Conservation (phyloP, 2,888 invertebrate species). For the Agrotis ipsilon region DNA sequence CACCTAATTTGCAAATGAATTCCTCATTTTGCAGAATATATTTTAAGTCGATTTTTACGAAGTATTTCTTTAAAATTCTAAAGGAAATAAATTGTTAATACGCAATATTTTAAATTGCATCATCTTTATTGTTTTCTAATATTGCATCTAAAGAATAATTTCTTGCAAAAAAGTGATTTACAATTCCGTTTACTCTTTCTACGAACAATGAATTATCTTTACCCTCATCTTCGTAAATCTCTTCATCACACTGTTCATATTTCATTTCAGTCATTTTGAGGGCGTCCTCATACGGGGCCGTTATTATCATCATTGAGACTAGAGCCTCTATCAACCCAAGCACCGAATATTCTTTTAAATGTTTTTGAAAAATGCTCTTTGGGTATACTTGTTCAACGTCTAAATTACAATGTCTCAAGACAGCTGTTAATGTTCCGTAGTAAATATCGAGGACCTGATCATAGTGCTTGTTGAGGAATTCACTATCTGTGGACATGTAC, state of each 20-base stretch:
- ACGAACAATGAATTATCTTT: constrained; percentile 72
- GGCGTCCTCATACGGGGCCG: constrained; percentile 79
- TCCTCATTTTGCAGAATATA: constrained; percentile 22
- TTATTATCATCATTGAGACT: constrained; percentile 85
- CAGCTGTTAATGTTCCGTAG: constrained; percentile 79
- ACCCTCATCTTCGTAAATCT: constrained; percentile 67
- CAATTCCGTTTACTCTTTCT: constrained; percentile 81
- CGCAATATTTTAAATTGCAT: neutral
- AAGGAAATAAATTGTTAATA: constrained; percentile 5
- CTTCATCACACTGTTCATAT: constrained; percentile 72
- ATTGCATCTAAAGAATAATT: constrained; percentile 76
- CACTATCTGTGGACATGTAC: constrained; percentile 78
- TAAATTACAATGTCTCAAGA: constrained; percentile 79
- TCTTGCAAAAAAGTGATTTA: constrained; percentile 78
- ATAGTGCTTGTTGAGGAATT: constrained; percentile 76
- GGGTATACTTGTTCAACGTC: constrained; percentile 77
- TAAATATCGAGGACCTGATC: constrained; percentile 77
- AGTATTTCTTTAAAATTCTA: constrained; percentile 5
- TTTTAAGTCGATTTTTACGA: neutral
- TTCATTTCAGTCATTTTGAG: constrained; percentile 81
- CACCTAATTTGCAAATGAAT: constrained; percentile 41
- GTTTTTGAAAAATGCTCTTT: constrained; percentile 73
- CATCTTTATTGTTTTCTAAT: constrained; percentile 65
- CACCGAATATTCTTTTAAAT: constrained; percentile 79
- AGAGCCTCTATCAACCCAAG: constrained; percentile 83